Evolutionary conservation across 2,888 invertebrate species (phyloP).

Genomic region (Leptinotarsa rubiginosa): DNA sequence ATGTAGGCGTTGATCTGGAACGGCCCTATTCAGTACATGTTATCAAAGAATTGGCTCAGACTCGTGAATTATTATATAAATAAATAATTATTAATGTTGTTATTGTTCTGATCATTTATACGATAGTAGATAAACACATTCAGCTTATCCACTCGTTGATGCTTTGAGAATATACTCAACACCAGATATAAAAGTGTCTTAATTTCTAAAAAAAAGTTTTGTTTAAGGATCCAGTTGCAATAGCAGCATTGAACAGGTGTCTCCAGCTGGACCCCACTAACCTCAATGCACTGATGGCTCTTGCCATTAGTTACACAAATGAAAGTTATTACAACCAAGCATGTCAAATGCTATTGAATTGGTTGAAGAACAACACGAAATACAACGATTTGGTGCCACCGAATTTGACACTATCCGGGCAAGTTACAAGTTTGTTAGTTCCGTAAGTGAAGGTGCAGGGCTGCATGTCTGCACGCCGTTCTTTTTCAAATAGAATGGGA

Average conservation of each 20-base stretch:
- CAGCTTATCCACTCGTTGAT: no score
- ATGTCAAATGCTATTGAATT: conserved; percentile 81
- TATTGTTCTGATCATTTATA: no score
- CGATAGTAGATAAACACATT: no score
- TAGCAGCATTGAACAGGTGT: conserved; percentile 90
- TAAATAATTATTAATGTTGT: no score
- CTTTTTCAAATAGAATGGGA: conserved; percentile 14
- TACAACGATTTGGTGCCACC: conserved; percentile 79
- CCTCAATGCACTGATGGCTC: conserved; percentile 85
- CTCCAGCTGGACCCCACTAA: conserved; percentile 83
- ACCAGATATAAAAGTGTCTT: not conserved
- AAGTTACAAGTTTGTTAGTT: conserved; percentile 67
- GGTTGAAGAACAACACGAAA: conserved; percentile 84
- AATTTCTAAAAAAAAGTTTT: not conserved
- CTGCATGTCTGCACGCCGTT: conserved; percentile 36
- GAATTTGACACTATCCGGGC: conserved; percentile 67
- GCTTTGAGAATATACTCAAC: not conserved
- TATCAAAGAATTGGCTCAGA: no score
- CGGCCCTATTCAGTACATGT: no score
- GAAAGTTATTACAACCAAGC: conserved; percentile 94
- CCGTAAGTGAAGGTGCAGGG: conserved; percentile 63
- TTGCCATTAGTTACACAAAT: conserved; percentile 96
- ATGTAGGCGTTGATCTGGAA: no score
- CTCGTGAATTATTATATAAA: no score
- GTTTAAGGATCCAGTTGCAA: conserved; percentile 86